Evolutionary conservation across 2,113 vertebrate species (phyloP).

Genomic region (Elephantulus edwardii): DNA sequence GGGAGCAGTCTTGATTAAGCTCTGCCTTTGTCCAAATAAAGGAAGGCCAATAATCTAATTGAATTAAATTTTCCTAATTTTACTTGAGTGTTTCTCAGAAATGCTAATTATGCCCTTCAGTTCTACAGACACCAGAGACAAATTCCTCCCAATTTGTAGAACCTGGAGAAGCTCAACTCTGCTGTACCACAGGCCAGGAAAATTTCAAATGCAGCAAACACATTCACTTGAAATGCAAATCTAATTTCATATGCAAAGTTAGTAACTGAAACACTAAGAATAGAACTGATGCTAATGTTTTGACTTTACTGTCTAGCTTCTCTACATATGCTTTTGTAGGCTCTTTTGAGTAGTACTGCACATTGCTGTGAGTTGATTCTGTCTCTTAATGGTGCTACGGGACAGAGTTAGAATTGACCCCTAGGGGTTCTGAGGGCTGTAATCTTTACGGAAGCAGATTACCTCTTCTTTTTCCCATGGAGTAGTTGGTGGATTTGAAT

Average conservation of each 20-base stretch:
- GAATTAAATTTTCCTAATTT: slow-evolving; percentile 34
- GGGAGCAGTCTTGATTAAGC: background rate
- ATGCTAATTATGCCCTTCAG: background rate
- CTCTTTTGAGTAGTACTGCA: background rate
- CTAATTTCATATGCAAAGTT: slow-evolving; percentile 37
- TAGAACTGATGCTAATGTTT: background rate
- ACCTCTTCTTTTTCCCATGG: no score
- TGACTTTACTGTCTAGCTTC: background rate
- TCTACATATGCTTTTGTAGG: background rate
- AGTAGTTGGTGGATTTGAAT: no score
- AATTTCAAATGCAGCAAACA: background rate
- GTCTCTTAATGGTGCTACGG: no score
- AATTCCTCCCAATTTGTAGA: slow-evolving; percentile 34
- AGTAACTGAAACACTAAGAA: background rate
- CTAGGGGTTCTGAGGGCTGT: no score
- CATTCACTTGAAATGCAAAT: slow-evolving; percentile 26
- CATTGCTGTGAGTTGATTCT: no score
- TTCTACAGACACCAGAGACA: slow-evolving; percentile 37
- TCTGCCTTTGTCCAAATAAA: slow-evolving; percentile 18
- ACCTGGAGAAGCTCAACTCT: background rate
- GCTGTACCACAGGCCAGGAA: background rate
- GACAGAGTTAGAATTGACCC: no score
- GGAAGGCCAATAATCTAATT: background rate
- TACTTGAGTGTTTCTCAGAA: slow-evolving; percentile 51
- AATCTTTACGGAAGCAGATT: no score